These are phyloP conservation scores for Semotilus atromaculatus DNA, from an alignment of 2,797 vertebrate genomes.

Conservation along the genomic window DNA sequence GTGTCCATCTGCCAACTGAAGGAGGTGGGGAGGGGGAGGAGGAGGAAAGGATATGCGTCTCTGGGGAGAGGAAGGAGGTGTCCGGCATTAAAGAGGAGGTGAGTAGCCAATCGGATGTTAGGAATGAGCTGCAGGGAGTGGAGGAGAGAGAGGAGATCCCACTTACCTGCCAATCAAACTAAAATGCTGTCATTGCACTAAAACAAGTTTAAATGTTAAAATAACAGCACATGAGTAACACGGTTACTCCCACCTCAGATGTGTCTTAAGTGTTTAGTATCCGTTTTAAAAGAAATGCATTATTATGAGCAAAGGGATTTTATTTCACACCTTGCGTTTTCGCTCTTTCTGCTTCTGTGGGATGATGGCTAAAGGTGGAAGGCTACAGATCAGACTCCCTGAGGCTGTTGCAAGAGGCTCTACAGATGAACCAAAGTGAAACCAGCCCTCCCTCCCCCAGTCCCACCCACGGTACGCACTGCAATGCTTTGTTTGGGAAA, in stretches of 20 bases:
- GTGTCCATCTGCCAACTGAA: constrained; percentile 75
- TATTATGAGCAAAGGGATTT: neutral
- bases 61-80: constrained; percentile 62
- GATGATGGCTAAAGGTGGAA: constrained; percentile 65
- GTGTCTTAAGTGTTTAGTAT: neutral
- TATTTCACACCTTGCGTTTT: neutral
- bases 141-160: constrained; percentile 18
- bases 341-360: constrained; percentile 29
- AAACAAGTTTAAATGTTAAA: neutral
- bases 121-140: constrained; percentile 49
- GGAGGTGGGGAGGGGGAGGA: constrained; percentile 73
- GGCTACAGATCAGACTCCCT: constrained; percentile 78
- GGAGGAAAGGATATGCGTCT: constrained; percentile 68
- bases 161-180: neutral
- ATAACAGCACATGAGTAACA: neutral
- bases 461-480: constrained; percentile 72
- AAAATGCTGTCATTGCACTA: neutral
- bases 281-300: neutral
- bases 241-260: neutral
- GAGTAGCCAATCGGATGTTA: constrained; percentile 66
- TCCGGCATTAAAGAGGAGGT: constrained; percentile 66
- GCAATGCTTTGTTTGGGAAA: constrained; percentile 35
- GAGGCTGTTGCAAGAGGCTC: constrained; percentile 78
- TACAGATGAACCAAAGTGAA: constrained; percentile 76
- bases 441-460: constrained; percentile 66